Evolutionary conservation across 2,113 vertebrate species (phyloP), one percentile per base, ranked within the genome.

Genomic region (Hippocampus zosterae): DNA sequence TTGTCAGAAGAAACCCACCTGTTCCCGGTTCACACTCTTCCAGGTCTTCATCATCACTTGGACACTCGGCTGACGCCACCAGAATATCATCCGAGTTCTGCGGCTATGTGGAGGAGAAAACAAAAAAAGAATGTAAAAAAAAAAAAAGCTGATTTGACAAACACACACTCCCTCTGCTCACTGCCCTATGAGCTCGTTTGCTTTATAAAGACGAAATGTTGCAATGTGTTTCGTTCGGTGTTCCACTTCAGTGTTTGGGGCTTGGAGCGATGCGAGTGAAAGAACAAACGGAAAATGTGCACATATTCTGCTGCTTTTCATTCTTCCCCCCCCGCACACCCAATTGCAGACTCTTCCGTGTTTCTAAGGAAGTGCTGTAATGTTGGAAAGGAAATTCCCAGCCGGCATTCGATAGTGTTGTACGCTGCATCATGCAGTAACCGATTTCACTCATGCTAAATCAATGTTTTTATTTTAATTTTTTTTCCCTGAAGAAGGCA

Each of bases 11-110:
- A 77, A 72, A 93, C 96, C 92, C 94, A 98, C 96, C 96, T 90
- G 96, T 96, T 90, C 94, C 95, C 1, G 95, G 95, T 70, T 98
- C 96, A 79, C 96, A 98, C 88, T 98, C 96, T 85, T 96, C 95
- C 83, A 98, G 90, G 89, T 98, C 96, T 79, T 98, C 96, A 1
- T 98, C 96, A n/a, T 98, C 96, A 4, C 95, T 97, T 5, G 96
- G 96, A 83, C 96, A 98, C 90, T 98, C 96, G 0, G 96, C 96
- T 0, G 96, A 97, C 1, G 95, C 95, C 84, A 98, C 96, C 84
- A 98, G 86, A 73, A 97, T 93, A 82, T 98, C 96, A 73, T 98
- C 96, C 9, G 96, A 95, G 90, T 96, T 97, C 93, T 96, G 91
- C 0, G 82, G 88, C 84, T 88, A 72, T 65, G 67, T 74, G 59